Base-by-base conservation (phyloP, 2,888 invertebrate genomes). In the Amphipoea lucens region DNA sequence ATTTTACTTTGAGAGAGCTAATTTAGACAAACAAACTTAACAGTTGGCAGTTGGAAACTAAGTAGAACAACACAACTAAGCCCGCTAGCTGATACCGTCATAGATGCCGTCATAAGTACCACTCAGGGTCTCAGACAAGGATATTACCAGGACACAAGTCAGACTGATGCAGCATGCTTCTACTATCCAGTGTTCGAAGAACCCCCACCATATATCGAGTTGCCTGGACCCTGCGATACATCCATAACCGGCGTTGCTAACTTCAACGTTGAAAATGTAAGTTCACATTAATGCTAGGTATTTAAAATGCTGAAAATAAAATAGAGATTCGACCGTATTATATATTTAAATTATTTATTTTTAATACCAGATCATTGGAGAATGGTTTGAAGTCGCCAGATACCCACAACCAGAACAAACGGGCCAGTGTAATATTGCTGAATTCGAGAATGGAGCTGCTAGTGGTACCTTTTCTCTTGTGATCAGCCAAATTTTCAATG, bases 381-480 rank as follows among this genome's bases (percentile, higher is more conserved):
- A 96, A 90, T 98, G 98, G 98, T 97, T 97, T 89, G 98, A 98
- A 93, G 96, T 97, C 2, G 97, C 97, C 85, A 96, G 97, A 84
- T 98, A 98, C 90, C 98, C 98, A 75, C 96, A 97, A 62, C 82
- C 97, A 0, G 97, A 97, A 88, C 97, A 98, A 94, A 95, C 94
- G 2, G 98, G 98, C 0, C 97, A 97, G 86, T 98, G 98, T 89
- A 97, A 97, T 48, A 97, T 97, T 1, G 97, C 97, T 0, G 95
- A 96, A 75, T 98, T 97, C 93, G 93, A 92, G 4, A 62, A 29
- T 11, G 75, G 66, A 54, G 45, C 60, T 7, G 93, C 91, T 0
- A 94, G 74, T 2, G 84, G 73, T 23, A 86, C 68, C 1, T 88
- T 94, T 0, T 81, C 90, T 2, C 92, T 96, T 2, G 75, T 88